Evolutionary conservation across 2,113 vertebrate genomes (phyloP).

Genomic region (Erythrolamprus reginae): DNA sequence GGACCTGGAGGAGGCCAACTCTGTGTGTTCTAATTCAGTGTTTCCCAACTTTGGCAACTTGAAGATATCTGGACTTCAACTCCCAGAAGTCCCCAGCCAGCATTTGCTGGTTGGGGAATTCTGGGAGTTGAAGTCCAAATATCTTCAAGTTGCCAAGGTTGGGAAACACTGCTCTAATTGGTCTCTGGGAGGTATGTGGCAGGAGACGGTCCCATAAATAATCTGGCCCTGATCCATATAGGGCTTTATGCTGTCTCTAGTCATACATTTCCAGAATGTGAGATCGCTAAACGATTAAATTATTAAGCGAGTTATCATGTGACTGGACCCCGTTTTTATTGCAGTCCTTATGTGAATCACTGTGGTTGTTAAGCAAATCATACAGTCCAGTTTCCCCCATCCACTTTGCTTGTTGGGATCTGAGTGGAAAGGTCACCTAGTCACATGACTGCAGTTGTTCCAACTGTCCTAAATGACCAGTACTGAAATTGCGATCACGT

Average conservation of each 20-base stretch:
- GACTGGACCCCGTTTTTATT: not conserved
- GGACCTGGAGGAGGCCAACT: too few species aligned
- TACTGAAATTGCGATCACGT: not conserved
- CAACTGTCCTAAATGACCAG: not conserved
- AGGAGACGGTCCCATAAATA: too few species aligned
- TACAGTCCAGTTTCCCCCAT: not conserved
- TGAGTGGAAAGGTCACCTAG: not conserved
- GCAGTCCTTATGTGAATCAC: not conserved
- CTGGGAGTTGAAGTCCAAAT: too few species aligned
- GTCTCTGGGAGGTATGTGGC: too few species aligned
- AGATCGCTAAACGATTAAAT: not conserved
- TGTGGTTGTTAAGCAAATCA: not conserved
- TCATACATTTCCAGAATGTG: not conserved
- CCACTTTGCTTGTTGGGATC: not conserved
- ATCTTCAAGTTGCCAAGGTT: too few species aligned
- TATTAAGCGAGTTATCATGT: not conserved
- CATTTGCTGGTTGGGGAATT: too few species aligned
- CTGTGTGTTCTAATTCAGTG: too few species aligned
- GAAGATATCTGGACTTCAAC: too few species aligned
- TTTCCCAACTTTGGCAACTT: too few species aligned
- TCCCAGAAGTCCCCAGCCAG: too few species aligned
- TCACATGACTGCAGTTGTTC: not conserved
- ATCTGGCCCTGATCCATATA: too few species aligned
- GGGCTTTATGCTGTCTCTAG: not conserved
- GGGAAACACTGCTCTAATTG: too few species aligned